Percentiles rank a stretch among this genome's conserved stretches.
Conservation (phyloP, 2,113 vertebrate species). For the Lichenostomus cassidix region DNA sequence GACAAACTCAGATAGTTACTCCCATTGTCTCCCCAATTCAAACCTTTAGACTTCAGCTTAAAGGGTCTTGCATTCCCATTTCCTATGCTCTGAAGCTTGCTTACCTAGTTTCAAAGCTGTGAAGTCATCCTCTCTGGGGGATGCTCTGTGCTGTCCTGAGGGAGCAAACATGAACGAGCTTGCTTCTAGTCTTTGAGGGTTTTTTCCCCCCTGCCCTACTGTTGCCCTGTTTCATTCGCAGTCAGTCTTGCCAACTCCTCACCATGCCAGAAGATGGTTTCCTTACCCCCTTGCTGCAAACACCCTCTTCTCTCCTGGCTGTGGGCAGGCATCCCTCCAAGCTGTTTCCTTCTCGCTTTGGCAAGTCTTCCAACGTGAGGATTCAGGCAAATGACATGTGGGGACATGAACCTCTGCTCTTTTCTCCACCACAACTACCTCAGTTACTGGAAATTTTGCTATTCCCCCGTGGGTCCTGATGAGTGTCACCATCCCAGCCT, state of each 20-base stretch:
- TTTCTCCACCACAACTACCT: not conserved
- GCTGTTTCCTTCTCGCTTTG: constrained; percentile 16
- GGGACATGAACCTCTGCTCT: not conserved
- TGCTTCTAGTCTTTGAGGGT: not conserved
- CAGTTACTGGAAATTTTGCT: not conserved
- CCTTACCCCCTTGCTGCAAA: not conserved
- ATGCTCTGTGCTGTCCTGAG: constrained; percentile 1
- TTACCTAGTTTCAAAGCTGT: not conserved
- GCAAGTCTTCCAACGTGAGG: not conserved
- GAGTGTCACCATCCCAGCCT: not conserved
- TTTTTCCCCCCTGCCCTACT: not conserved
- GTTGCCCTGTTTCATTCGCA: constrained; percentile 26
- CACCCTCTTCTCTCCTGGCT: not conserved
- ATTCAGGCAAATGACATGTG: not conserved
- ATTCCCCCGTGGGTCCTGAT: accelerated
- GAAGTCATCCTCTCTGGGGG: constrained; percentile 15
- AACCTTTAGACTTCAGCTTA: not conserved
- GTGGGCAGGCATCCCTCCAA: not conserved
- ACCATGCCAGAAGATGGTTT: constrained; percentile 3
- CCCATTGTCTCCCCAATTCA: not conserved
- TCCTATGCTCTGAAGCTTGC: not conserved
- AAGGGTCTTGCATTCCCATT: not conserved
- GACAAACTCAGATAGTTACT: not conserved
- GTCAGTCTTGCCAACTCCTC: constrained; percentile 19
- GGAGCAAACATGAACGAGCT: constrained; percentile 15